Percentiles rank a stretch among this genome's conserved stretches.
phyloP scores from a whole-genome alignment of 2,888 invertebrate species.

The Anthrax anthrax region DNA sequence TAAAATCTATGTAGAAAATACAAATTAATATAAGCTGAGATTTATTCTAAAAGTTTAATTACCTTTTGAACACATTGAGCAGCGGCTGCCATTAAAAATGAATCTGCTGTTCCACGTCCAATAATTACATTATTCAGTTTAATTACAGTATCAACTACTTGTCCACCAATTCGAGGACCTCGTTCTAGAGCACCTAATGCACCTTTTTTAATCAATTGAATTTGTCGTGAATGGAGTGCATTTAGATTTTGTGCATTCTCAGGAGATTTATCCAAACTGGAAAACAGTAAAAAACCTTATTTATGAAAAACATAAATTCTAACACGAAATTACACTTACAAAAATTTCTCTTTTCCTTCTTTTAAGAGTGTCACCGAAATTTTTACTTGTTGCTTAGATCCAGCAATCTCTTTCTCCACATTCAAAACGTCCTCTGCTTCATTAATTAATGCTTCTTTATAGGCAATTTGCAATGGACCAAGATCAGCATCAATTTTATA shows the following conservation, averaged over 20 bases:
- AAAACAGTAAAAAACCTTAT: slow-evolving; percentile 12
- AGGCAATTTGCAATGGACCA: slow-evolving; percentile 84
- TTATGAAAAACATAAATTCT: neutral
- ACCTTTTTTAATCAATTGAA: slow-evolving; percentile 60
- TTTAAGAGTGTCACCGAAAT: slow-evolving; percentile 31
- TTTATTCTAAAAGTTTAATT: neutral
- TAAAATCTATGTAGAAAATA: slow-evolving; percentile 16
- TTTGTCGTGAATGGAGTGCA: slow-evolving; percentile 46
- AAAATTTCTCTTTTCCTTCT: slow-evolving; percentile 36
- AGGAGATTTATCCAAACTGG: slow-evolving; percentile 46
- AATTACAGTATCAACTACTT: slow-evolving; percentile 61
- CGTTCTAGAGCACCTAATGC: slow-evolving; percentile 50
- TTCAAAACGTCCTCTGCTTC: slow-evolving; percentile 18
- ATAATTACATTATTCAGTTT: slow-evolving; percentile 61
- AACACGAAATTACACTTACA: slow-evolving; percentile 22
- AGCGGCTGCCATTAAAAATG: slow-evolving; percentile 67
- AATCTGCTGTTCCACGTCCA: slow-evolving; percentile 61
- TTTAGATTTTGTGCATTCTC: slow-evolving; percentile 56
- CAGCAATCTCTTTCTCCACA: slow-evolving; percentile 32
- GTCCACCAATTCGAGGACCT: slow-evolving; percentile 78
- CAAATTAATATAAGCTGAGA: no score
- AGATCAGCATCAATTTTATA: slow-evolving; percentile 84
- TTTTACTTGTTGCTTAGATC: slow-evolving; percentile 26
- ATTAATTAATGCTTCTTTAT: slow-evolving; percentile 56
- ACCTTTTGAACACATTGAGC: slow-evolving; percentile 64